These are phyloP conservation scores for Epistrophella euchroma DNA, from an alignment of 2,888 invertebrate genomes.

Conservation along the genomic window DNA sequence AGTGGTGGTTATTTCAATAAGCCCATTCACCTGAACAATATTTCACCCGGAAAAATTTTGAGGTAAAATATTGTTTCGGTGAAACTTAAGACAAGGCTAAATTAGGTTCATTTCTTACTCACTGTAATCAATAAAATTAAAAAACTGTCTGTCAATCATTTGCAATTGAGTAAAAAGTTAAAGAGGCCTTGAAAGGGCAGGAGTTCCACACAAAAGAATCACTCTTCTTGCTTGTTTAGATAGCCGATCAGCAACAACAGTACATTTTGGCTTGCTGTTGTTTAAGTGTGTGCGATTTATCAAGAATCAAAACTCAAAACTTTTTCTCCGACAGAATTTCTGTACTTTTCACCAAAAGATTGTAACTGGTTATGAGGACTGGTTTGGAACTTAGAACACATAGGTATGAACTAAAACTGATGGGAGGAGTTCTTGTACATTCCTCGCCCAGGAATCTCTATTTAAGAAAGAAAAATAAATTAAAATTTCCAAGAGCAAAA, in stretches of 20 bases:
- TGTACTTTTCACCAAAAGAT: slow-evolving; percentile 88
- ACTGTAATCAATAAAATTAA: slow-evolving; percentile 87
- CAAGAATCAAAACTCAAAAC: slow-evolving; percentile 93
- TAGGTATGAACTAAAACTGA: slow-evolving; percentile 89
- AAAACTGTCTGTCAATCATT: slow-evolving; percentile 88
- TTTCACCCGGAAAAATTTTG: too few relatives aligned
- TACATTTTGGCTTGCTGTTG: slow-evolving; percentile 91
- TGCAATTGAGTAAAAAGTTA: slow-evolving; percentile 95
- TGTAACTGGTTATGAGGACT: slow-evolving; percentile 95
- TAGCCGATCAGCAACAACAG: slow-evolving; percentile 86
- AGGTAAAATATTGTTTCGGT: too few relatives aligned
- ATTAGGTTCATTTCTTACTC: slow-evolving; percentile 73
- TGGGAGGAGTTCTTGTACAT: slow-evolving; percentile 90
- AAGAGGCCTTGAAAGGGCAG: slow-evolving; percentile 94
- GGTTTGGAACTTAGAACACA: slow-evolving; percentile 88
- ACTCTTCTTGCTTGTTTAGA: slow-evolving; percentile 87
- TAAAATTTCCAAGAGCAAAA: background rate
- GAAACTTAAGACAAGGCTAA: too few relatives aligned
- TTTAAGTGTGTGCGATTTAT: slow-evolving; percentile 97
- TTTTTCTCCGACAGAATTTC: slow-evolving; percentile 86
- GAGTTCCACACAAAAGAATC: slow-evolving; percentile 96
- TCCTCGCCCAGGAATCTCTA: slow-evolving; percentile 93
- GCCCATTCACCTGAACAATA: too few relatives aligned
- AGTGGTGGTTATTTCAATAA: background rate
- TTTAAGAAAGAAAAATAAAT: background rate